phyloP scores from a whole-genome alignment of 2,888 invertebrate genomes.

The Ceraclea dissimilis region DNA sequence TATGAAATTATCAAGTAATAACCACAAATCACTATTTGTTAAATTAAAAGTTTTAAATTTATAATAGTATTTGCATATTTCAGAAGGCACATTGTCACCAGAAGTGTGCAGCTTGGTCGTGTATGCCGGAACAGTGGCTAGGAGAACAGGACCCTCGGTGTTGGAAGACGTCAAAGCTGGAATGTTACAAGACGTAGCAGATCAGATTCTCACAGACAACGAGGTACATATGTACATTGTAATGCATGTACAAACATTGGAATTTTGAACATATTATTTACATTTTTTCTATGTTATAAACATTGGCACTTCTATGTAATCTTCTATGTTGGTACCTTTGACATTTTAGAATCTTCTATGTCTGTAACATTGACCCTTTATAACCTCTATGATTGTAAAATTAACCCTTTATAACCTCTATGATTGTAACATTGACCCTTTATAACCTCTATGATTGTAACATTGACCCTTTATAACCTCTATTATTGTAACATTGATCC shows the following conservation, averaged over 20 bases:
- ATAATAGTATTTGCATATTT: no score
- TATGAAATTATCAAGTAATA: not conserved
- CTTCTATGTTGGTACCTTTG: no score
- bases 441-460: no score
- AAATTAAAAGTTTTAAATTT: not conserved
- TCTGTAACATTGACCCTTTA: no score
- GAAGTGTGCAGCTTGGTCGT: conserved; percentile 39
- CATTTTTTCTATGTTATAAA: not conserved
- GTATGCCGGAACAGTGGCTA: conserved; percentile 43
- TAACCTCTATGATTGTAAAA: no score
- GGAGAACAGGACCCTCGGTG: conserved; percentile 32
- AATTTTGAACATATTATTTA: no score
- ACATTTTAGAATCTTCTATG: no score
- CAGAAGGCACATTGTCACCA: not conserved
- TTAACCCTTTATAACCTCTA: no score
- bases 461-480: no score
- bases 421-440: no score
- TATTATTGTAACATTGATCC: no score
- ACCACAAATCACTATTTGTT: not conserved
- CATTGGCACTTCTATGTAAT: no score
- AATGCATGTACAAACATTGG: not conserved
- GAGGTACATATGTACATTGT: conserved; percentile 2
- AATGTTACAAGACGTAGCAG: conserved; percentile 43
- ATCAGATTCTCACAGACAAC: conserved; percentile 33
- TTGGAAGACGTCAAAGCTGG: conserved; percentile 35